These are phyloP conservation scores for Spodoptera littoralis DNA, from an alignment of 2,888 invertebrate genomes.

Conservation along the genomic window DNA sequence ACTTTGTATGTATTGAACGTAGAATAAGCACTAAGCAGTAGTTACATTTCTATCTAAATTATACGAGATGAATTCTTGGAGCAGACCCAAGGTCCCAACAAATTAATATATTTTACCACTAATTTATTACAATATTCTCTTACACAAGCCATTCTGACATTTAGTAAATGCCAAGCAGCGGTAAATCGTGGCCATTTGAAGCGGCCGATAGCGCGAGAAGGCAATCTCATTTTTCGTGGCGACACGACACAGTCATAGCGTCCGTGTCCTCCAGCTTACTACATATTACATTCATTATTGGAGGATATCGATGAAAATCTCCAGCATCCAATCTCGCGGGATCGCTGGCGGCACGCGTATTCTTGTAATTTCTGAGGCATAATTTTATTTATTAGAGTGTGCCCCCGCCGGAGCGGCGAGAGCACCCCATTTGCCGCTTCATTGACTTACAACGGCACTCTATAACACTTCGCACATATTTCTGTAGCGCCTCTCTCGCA, in stretches of 20 bases:
- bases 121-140: slow-evolving; percentile 55
- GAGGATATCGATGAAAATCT: slow-evolving; percentile 85
- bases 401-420: slow-evolving; percentile 80
- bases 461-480: slow-evolving; percentile 89
- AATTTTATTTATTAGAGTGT: slow-evolving; percentile 89
- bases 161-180: slow-evolving; percentile 51
- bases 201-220: slow-evolving; percentile 51
- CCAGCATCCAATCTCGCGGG: slow-evolving; percentile 86
- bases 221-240: slow-evolving; percentile 69
- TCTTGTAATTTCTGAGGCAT: slow-evolving; percentile 89
- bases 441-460: slow-evolving; percentile 89
- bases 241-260: slow-evolving; percentile 63
- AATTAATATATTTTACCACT: slow-evolving; percentile 53
- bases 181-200: slow-evolving; percentile 53
- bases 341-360: slow-evolving; percentile 82
- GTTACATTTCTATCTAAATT: slow-evolving; percentile 25
- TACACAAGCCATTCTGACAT: slow-evolving; percentile 49
- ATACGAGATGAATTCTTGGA: slow-evolving; percentile 46
- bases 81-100: slow-evolving; percentile 50
- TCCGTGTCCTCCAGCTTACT: slow-evolving; percentile 76
- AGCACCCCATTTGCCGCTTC: slow-evolving; percentile 88
- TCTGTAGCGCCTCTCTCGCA: slow-evolving; percentile 85
- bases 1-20: slow-evolving; percentile 7
- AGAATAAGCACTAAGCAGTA: slow-evolving; percentile 11
- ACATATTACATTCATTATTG: slow-evolving; percentile 86